These are phyloP conservation scores for Anolis carolinensis DNA, from an alignment of 2,113 vertebrate genomes.

Conservation along the genomic window DNA sequence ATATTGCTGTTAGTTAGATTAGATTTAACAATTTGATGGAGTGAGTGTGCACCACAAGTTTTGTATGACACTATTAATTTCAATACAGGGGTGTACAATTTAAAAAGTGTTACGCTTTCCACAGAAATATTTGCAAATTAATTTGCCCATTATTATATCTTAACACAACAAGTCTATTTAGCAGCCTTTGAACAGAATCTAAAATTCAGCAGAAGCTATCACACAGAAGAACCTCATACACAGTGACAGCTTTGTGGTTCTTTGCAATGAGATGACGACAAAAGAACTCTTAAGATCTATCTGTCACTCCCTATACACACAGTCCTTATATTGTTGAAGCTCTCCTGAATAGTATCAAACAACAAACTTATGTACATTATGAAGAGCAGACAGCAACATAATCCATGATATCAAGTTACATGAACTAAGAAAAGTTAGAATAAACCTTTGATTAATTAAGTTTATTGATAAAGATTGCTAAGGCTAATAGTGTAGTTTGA, in stretches of 20 bases:
- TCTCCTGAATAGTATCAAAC: too few species aligned
- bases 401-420: too few species aligned
- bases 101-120: constrained; percentile 10
- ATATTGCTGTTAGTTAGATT: neutral
- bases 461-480: too few species aligned
- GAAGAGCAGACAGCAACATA: too few species aligned
- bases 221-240: neutral
- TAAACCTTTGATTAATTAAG: too few species aligned
- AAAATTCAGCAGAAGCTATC: constrained; percentile 27
- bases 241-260: too few species aligned
- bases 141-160: constrained; percentile 31
- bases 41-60: neutral
- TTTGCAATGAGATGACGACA: neutral
- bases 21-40: neutral
- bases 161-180: constrained; percentile 38
- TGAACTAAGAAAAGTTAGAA: too few species aligned
- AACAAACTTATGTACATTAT: too few species aligned
- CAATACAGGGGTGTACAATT: neutral
- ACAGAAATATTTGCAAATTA: constrained; percentile 48
- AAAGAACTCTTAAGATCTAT: neutral
- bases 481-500: too few species aligned
- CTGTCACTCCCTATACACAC: neutral
- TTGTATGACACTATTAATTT: neutral
- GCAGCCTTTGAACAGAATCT: constrained; percentile 44
- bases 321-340: too few species aligned